Evolutionary conservation across 37 sponge, comb jelly and placozoan genomes (phyloP).

Genomic region (Crambe crambe): DNA sequence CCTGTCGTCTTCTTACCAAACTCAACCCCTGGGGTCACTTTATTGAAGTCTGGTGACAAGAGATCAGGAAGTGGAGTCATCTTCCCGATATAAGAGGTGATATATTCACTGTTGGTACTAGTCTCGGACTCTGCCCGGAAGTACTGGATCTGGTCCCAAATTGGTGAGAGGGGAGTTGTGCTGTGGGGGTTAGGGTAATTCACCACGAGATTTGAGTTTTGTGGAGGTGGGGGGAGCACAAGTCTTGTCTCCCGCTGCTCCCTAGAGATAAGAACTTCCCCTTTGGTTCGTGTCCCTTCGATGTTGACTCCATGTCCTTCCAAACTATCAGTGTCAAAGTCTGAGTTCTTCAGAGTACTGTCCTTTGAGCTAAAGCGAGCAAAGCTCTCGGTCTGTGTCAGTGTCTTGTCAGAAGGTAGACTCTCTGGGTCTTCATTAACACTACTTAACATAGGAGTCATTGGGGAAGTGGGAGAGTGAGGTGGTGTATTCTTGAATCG

Average conservation of each 20-base stretch:
- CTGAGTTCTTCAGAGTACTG: slow-evolving; percentile 35
- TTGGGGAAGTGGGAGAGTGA: background rate
- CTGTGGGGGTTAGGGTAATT: slow-evolving; percentile 36
- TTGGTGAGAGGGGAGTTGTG: slow-evolving; percentile 58
- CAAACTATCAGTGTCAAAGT: slow-evolving; percentile 43
- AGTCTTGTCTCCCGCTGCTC: too few species aligned
- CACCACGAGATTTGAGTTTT: slow-evolving; percentile 43
- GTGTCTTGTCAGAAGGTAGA: background rate
- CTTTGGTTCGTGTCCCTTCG: too few species aligned
- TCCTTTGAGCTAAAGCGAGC: slow-evolving; percentile 9
- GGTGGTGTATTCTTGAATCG: background rate
- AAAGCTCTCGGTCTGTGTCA: background rate
- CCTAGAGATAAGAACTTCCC: too few species aligned
- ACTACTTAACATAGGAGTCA: background rate
- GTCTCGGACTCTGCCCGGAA: slow-evolving; percentile 32
- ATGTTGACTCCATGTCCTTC: too few species aligned
- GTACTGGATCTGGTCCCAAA: slow-evolving; percentile 61
- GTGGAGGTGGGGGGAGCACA: slow-evolving; percentile 9
- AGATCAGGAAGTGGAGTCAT: background rate
- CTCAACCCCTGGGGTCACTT: background rate
- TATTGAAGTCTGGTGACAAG: background rate
- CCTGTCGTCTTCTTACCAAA: background rate
- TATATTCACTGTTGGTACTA: slow-evolving; percentile 48
- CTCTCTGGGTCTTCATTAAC: slow-evolving; percentile 28
- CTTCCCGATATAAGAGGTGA: slow-evolving; percentile 60